Evolutionary conservation across 1,140 invertebrate genomes (phyloP).

Genomic region (Ephestia elutella): DNA sequence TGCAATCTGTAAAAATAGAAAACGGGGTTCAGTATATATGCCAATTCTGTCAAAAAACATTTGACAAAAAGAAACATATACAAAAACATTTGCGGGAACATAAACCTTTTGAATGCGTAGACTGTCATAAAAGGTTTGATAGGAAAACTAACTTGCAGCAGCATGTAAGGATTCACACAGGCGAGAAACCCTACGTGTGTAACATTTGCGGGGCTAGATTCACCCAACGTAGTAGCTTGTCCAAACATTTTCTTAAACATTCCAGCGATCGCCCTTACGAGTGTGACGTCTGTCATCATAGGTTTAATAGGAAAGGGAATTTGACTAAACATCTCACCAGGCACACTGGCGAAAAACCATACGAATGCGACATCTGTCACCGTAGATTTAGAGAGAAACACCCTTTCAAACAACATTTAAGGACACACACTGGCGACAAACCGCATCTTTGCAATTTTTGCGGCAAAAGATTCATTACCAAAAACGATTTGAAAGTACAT

Average conservation of each 20-base stretch:
- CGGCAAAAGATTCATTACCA: background rate
- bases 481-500: background rate
- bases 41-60: background rate
- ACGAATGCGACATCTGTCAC: background rate
- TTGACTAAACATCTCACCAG: slow-evolving; percentile 1
- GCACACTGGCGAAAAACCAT: slow-evolving; percentile 4
- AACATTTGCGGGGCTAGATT: slow-evolving; percentile 70
- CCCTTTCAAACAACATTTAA: background rate
- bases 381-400: background rate
- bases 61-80: background rate
- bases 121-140: background rate
- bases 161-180: background rate
- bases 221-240: slow-evolving; percentile 60
- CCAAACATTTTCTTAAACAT: slow-evolving; percentile 38
- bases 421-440: background rate
- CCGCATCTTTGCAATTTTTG: background rate
- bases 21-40: background rate
- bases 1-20: background rate
- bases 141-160: background rate
- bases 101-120: background rate
- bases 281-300: background rate
- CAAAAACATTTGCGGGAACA: background rate
- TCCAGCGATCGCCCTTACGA: slow-evolving; percentile 14
- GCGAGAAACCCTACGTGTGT: slow-evolving; percentile 76
- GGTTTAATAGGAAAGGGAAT: background rate